phyloP scores from a whole-genome alignment of 2,797 vertebrate species.

The Enteromius treurensis region DNA sequence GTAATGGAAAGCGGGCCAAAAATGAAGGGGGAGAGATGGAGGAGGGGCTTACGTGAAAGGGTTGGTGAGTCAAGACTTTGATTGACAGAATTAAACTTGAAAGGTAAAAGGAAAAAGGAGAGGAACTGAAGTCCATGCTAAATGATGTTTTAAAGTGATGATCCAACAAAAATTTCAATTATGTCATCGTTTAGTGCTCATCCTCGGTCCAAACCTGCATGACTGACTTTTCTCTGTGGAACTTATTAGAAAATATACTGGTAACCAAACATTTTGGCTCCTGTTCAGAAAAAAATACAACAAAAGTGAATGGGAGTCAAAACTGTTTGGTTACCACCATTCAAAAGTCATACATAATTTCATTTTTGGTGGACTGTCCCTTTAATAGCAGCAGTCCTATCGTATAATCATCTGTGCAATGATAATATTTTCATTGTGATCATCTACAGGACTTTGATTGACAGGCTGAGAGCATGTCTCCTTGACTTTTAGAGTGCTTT shows the following conservation, averaged over 20 bases:
- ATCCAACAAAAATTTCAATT: background rate
- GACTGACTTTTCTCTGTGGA: background rate
- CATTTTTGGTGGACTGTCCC: background rate
- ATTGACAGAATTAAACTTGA: conserved; percentile 35
- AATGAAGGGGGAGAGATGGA: conserved; percentile 27
- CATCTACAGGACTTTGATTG: conserved; percentile 3
- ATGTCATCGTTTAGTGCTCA: background rate
- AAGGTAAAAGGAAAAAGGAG: conserved; percentile 26
- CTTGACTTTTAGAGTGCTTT: background rate
- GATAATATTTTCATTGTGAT: conserved; percentile 22
- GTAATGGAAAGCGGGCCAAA: conserved; percentile 45
- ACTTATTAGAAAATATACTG: background rate
- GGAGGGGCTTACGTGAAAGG: conserved; percentile 60
- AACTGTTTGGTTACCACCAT: background rate
- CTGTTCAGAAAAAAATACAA: background rate
- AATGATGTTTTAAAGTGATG: background rate
- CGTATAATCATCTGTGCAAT: conserved; percentile 8
- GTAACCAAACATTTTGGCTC: background rate
- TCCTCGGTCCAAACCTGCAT: background rate
- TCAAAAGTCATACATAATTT: background rate
- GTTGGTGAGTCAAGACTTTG: conserved; percentile 30
- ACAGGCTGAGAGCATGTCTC: background rate
- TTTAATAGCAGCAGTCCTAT: background rate
- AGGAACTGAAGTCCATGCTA: conserved; percentile 46
- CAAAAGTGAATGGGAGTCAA: background rate